Evolutionary conservation across 2,888 invertebrate genomes (phyloP).

Genomic region (Anorthoa munda): DNA sequence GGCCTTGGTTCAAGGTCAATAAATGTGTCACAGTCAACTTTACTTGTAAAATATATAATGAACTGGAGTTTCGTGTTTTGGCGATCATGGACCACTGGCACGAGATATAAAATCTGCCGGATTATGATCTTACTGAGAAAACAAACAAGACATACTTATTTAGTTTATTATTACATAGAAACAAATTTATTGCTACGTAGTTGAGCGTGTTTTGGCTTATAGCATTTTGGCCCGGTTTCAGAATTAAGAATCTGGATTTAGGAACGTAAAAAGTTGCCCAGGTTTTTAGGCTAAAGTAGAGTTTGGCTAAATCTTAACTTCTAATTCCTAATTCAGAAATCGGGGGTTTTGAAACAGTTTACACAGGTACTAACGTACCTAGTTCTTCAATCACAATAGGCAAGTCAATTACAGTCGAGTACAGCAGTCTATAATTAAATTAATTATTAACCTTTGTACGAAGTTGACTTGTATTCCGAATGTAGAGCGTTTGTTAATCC

Average conservation of each 20-base stretch:
- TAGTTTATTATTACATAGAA: neutral
- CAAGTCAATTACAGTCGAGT: slow-evolving; percentile 27
- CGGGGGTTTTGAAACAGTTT: neutral
- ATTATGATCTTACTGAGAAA: neutral
- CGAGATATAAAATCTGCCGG: neutral
- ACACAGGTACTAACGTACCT: neutral
- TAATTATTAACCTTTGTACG: slow-evolving; percentile 35
- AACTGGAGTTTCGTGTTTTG: neutral
- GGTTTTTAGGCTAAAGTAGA: too few species aligned
- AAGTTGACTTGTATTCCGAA: slow-evolving; percentile 25
- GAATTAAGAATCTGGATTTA: too few species aligned
- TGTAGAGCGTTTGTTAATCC: slow-evolving; percentile 19
- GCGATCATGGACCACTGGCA: neutral
- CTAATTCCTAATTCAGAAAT: too few species aligned
- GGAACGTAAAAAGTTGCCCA: too few species aligned
- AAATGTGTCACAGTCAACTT: slow-evolving; percentile 22
- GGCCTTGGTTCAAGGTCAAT: slow-evolving; percentile 25
- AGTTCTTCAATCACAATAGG: slow-evolving; percentile 22
- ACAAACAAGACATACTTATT: neutral
- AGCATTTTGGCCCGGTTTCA: neutral
- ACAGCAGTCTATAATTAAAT: slow-evolving; percentile 37
- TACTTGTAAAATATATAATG: slow-evolving; percentile 4
- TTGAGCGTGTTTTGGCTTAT: neutral
- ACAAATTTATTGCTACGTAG: neutral
- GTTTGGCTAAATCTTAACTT: too few species aligned